Conservation (phyloP, 2,797 vertebrate genomes). For the Esox lucius region DNA sequence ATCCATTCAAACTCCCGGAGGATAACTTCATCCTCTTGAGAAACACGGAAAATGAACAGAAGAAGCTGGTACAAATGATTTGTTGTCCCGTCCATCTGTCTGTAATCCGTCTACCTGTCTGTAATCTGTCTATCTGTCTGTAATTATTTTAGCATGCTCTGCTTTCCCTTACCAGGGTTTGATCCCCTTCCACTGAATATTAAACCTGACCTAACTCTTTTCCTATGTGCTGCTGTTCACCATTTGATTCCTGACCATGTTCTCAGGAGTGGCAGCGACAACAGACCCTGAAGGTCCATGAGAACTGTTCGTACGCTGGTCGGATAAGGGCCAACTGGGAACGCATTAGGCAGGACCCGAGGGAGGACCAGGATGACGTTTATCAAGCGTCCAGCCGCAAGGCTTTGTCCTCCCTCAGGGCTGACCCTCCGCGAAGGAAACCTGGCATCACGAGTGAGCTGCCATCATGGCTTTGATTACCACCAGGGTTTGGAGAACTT, state of each 20-base stretch:
- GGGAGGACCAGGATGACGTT: not conserved
- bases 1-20: not conserved
- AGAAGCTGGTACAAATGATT: not conserved
- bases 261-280: not conserved
- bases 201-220: not conserved
- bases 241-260: not conserved
- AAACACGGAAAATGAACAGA: not conserved
- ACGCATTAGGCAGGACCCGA: not conserved
- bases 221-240: not conserved
- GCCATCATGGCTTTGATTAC: not conserved
- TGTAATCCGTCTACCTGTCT: too few relatives aligned
- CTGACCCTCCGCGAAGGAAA: not conserved
- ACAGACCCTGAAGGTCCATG: not conserved
- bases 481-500: not conserved
- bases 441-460: not conserved
- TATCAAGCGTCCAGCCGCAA: not conserved
- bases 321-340: not conserved
- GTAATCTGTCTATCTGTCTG: too few relatives aligned
- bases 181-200: not conserved
- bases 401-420: not conserved
- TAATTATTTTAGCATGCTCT: too few relatives aligned
- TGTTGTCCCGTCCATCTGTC: too few relatives aligned
- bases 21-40: conserved; percentile 4
- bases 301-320: not conserved
- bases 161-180: not conserved